These are phyloP conservation scores for Bujurquina vittata DNA, from an alignment of 2,113 vertebrate species.

Conservation along the genomic window DNA sequence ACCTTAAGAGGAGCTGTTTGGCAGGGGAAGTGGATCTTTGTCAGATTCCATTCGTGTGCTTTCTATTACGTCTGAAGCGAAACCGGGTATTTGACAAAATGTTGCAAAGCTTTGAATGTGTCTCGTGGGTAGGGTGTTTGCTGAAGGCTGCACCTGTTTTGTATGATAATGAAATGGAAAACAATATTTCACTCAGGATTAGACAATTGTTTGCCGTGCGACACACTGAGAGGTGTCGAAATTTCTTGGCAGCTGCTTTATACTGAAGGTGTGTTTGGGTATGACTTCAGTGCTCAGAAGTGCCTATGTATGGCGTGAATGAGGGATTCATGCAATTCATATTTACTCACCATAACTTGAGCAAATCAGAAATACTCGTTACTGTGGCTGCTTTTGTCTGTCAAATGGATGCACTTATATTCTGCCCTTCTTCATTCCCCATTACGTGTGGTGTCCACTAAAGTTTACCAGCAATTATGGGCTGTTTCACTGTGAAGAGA, in stretches of 20 bases:
- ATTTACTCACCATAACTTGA: slow-evolving; percentile 6
- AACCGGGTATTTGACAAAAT: slow-evolving; percentile 30
- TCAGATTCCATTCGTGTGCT: slow-evolving; percentile 7
- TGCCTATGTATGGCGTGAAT: neutral
- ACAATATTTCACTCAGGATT: slow-evolving; percentile 50
- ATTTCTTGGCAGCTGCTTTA: slow-evolving; percentile 32
- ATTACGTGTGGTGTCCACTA: neutral
- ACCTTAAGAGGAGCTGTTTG: slow-evolving; percentile 15
- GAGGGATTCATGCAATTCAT: neutral
- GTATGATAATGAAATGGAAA: slow-evolving; percentile 57
- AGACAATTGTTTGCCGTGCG: slow-evolving; percentile 32
- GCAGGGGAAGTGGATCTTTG: neutral
- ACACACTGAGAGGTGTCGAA: neutral
- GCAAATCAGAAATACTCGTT: neutral
- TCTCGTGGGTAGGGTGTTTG: slow-evolving; percentile 15
- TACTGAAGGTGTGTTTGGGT: neutral
- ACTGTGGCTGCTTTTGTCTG: neutral
- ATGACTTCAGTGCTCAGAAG: neutral
- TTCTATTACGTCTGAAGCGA: slow-evolving; percentile 7
- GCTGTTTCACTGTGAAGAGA: slow-evolving; percentile 21
- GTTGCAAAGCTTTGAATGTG: slow-evolving; percentile 17
- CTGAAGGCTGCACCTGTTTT: slow-evolving; percentile 43
- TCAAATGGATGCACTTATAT: neutral
- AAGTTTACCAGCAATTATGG: slow-evolving; percentile 24
- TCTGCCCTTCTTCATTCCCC: neutral